phyloP scores from a whole-genome alignment of 1,140 invertebrate genomes.

The Camponotus floridanus region DNA sequence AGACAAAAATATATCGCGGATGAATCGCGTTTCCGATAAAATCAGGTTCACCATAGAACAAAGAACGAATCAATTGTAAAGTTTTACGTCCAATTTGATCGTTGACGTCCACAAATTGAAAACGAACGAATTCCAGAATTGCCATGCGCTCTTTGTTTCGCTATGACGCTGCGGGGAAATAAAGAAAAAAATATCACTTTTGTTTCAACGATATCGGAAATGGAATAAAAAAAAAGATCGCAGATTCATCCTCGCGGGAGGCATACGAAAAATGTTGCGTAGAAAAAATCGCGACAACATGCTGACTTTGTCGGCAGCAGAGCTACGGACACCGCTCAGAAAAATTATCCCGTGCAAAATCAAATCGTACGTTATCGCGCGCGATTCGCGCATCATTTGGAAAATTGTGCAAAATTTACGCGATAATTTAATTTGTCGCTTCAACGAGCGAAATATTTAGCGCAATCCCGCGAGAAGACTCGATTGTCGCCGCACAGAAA shows the following conservation, averaged over 20 bases:
- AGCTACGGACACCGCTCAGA: neutral
- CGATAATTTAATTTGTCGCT: conserved; percentile 27
- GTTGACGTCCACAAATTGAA: conserved; percentile 62
- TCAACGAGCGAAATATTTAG: conserved; percentile 43
- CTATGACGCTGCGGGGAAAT: conserved; percentile 54
- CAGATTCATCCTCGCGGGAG: conserved; percentile 4
- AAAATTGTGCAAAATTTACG: conserved; percentile 43
- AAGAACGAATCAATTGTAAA: conserved; percentile 56
- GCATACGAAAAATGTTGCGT: conserved; percentile 42
- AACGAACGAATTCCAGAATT: conserved; percentile 62
- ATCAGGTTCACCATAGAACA: conserved; percentile 46
- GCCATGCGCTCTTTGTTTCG: conserved; percentile 50
- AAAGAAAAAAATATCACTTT: conserved; percentile 59
- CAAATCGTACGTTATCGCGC: neutral
- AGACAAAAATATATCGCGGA: neutral
- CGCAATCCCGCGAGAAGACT: conserved; percentile 14
- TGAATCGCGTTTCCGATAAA: conserved; percentile 43
- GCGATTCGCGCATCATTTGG: neutral
- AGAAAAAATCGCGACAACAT: conserved; percentile 47
- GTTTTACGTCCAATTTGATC: conserved; percentile 58
- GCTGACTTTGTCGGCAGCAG: neutral
- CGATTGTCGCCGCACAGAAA: no score
- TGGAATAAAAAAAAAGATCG: conserved; percentile 42
- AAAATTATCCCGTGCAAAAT: neutral
- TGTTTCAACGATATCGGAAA: conserved; percentile 52